Evolutionary conservation across 2,113 vertebrate species (phyloP).

Genomic region (Callithrix jacchus): DNA sequence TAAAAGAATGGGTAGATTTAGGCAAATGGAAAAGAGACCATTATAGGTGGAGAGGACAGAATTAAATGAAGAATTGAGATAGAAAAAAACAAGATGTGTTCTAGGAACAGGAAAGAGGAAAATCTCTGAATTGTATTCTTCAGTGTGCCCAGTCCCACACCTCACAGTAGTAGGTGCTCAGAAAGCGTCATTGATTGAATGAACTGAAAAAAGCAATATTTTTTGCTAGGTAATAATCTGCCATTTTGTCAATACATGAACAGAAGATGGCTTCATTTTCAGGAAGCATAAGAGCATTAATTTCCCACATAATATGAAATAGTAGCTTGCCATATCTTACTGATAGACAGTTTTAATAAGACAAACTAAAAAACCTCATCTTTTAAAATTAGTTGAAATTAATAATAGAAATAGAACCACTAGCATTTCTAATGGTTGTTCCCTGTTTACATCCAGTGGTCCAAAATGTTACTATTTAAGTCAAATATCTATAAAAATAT

Average conservation of each 20-base stretch:
- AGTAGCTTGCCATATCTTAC: background rate
- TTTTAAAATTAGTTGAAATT: conserved; percentile 41
- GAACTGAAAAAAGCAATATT: conserved; percentile 11
- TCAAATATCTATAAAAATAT: conserved; percentile 34
- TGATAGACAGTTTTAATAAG: background rate
- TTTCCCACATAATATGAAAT: background rate
- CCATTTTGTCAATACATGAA: background rate
- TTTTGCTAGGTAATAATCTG: conserved; percentile 6
- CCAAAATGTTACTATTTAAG: conserved; percentile 46
- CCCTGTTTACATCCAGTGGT: background rate
- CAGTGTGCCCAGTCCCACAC: background rate
- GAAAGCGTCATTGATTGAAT: background rate
- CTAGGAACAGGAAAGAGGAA: background rate
- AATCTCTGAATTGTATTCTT: background rate
- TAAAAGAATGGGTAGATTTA: conserved; percentile 29
- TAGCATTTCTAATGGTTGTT: background rate
- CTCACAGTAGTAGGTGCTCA: background rate
- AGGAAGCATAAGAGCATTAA: background rate
- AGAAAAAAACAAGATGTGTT: background rate
- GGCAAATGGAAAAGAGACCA: background rate
- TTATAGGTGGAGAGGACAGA: background rate
- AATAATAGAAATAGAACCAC: conserved; percentile 38
- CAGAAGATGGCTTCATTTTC: conserved; percentile 35
- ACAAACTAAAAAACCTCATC: conserved; percentile 12
- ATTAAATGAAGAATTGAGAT: background rate